These are phyloP conservation scores for Dorcus parallelipipedus DNA, from an alignment of 2,888 invertebrate species.

Conservation along the genomic window DNA sequence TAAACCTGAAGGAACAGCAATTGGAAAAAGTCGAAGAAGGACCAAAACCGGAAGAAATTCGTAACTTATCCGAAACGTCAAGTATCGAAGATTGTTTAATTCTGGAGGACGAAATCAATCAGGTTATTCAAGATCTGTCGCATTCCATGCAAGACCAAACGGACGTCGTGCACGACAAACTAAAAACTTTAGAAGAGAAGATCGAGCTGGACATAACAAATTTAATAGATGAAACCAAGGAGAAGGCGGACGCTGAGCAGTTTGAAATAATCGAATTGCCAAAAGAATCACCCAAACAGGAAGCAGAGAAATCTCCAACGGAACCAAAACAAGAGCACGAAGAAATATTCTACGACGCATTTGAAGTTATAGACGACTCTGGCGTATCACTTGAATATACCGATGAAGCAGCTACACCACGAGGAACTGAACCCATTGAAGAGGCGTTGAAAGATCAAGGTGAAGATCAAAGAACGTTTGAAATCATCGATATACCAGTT, in stretches of 20 bases:
- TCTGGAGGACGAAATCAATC: neutral
- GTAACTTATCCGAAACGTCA: neutral
- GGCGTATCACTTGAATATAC: neutral
- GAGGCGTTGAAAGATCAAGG: neutral
- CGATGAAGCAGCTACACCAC: neutral
- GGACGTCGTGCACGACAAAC: too few species aligned
- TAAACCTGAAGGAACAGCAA: neutral
- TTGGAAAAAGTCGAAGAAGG: neutral
- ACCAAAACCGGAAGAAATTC: neutral
- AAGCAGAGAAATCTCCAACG: too few species aligned
- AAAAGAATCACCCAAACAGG: neutral
- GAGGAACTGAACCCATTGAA: neutral
- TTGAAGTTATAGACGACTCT: neutral
- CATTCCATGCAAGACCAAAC: neutral
- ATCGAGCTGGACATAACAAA: neutral
- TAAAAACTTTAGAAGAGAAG: neutral
- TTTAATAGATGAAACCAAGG: too few species aligned
- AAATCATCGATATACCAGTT: slow-evolving; percentile 4
- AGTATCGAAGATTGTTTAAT: slow-evolving; percentile 5
- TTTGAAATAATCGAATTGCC: neutral
- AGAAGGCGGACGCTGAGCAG: neutral
- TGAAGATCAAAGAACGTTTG: slow-evolving; percentile 3
- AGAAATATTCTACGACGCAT: neutral
- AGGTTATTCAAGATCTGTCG: neutral
- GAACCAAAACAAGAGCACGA: neutral